Evolutionary conservation across 2,888 invertebrate genomes (phyloP).

Genomic region (Pteria penguin): DNA sequence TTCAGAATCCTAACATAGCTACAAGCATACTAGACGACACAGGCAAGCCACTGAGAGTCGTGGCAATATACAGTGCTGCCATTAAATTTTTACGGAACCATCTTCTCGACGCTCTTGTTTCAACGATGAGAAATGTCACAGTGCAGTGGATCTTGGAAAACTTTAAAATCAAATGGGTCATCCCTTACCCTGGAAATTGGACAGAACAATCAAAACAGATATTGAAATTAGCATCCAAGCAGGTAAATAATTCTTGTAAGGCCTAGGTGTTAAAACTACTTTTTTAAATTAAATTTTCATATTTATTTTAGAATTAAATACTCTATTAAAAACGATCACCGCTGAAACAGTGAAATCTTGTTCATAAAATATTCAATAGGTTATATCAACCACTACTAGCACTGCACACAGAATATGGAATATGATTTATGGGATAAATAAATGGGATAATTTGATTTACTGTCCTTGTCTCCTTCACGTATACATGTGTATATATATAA

Average conservation of each 20-base stretch:
- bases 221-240: conserved; percentile 35
- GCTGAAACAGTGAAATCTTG: too few species aligned
- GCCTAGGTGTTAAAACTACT: too few species aligned
- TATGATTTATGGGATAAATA: too few species aligned
- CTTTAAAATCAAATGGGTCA: conserved; percentile 35
- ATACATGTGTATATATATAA: too few species aligned
- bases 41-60: conserved; percentile 34
- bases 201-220: conserved; percentile 36
- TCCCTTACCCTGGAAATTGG: conserved; percentile 38
- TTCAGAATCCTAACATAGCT: conserved; percentile 30
- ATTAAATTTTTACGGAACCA: conserved; percentile 31
- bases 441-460: too few species aligned
- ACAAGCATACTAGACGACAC: conserved; percentile 38
- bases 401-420: too few species aligned
- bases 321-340: too few species aligned
- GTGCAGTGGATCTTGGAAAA: conserved; percentile 36
- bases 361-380: too few species aligned
- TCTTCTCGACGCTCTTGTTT: conserved; percentile 30
- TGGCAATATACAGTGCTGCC: conserved; percentile 25
- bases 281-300: too few species aligned
- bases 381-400: too few species aligned
- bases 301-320: too few species aligned
- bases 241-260: conserved; percentile 17
- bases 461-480: too few species aligned
- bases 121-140: conserved; percentile 26